Evolutionary conservation across 92 coral and sea anemone genomes (phyloP).

Genomic region (Virgularia gustaviana): DNA sequence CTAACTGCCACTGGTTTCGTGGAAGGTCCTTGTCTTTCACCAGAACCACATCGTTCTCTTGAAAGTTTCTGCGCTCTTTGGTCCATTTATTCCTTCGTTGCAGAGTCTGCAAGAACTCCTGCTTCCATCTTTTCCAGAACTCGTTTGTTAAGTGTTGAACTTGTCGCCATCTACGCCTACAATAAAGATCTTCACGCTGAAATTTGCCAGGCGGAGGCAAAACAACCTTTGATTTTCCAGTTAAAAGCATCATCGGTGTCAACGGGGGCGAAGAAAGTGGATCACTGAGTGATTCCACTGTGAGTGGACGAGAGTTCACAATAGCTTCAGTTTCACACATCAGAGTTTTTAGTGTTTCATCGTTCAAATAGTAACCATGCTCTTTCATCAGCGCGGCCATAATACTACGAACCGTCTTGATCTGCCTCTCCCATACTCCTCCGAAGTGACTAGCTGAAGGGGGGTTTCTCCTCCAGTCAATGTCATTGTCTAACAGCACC

Average conservation of each 20-base stretch:
- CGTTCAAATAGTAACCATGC: slow-evolving; percentile 3
- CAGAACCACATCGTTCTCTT: slow-evolving; percentile 15
- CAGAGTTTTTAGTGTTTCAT: neutral
- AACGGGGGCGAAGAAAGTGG: neutral
- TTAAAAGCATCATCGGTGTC: neutral
- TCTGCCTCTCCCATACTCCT: slow-evolving; percentile 7
- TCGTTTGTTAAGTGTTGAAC: neutral
- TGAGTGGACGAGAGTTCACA: neutral
- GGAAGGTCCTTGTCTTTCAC: slow-evolving; percentile 20
- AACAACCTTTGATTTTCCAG: neutral
- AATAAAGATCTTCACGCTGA: slow-evolving; percentile 16
- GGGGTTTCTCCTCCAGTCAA: neutral
- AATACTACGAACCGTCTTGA: neutral
- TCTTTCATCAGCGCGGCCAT: neutral
- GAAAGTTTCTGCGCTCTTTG: slow-evolving; percentile 27
- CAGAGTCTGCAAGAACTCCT: slow-evolving; percentile 12
- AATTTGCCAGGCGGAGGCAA: slow-evolving; percentile 18
- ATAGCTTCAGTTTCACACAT: slow-evolving; percentile 4
- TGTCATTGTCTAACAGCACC: neutral
- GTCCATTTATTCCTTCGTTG: slow-evolving; percentile 24
- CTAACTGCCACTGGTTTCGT: slow-evolving; percentile 22
- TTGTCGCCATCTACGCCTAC: slow-evolving; percentile 20
- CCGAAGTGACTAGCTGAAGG: slow-evolving; percentile 17
- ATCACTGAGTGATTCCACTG: neutral
- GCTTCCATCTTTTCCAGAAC: slow-evolving; percentile 5